Conservation (phyloP, 2,888 invertebrate genomes). For the Pharmacophagus antenor region DNA sequence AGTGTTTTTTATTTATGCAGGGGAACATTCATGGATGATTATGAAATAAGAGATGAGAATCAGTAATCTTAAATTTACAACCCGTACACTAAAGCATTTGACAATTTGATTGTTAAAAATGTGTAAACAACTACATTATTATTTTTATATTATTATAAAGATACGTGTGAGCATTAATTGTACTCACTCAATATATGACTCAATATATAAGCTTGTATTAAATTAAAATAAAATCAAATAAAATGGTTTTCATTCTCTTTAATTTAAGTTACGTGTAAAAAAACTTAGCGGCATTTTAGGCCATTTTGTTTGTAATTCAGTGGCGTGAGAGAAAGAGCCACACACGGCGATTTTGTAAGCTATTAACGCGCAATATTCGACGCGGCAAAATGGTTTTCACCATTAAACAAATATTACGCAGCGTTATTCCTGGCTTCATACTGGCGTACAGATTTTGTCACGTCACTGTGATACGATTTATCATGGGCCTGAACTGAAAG, state of each 20-base stretch:
- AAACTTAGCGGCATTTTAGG: neutral
- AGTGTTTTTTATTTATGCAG: neutral
- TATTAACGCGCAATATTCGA: constrained; percentile 22
- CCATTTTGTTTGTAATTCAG: neutral
- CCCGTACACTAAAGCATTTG: neutral
- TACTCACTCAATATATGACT: too few species aligned
- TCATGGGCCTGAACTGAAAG: constrained; percentile 46
- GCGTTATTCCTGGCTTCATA: constrained; percentile 26
- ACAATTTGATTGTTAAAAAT: neutral
- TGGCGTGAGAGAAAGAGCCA: neutral
- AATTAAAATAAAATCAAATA: neutral
- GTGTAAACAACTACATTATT: neutral
- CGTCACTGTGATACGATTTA: constrained; percentile 62
- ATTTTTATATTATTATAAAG: too few species aligned
- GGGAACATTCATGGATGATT: neutral
- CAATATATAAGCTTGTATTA: too few species aligned
- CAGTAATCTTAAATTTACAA: neutral
- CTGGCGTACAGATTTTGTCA: constrained; percentile 49
- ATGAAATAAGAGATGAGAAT: neutral
- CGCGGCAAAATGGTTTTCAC: constrained; percentile 14
- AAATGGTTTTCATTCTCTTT: neutral
- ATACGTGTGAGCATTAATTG: too few species aligned
- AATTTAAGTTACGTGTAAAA: neutral
- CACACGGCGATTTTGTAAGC: constrained; percentile 19
- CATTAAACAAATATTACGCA: constrained; percentile 28